Evolutionary conservation across 2,113 vertebrate genomes (phyloP).

Genomic region (Cebus imitator): DNA sequence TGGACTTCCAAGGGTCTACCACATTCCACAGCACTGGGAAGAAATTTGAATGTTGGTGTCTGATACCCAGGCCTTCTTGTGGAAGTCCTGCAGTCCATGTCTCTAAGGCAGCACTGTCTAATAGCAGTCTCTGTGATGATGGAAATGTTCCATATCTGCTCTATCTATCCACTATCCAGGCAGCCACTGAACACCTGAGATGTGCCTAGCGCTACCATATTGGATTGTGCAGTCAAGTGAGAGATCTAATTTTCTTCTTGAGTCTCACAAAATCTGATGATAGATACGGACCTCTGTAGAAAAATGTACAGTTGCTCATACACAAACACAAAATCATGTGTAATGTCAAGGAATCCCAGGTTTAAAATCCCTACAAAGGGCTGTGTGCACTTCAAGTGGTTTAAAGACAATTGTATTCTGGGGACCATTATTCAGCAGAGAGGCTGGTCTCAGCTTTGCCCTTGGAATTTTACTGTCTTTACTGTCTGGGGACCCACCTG

Average conservation of each 20-base stretch:
- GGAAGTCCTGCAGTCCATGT: background rate
- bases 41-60: background rate
- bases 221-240: background rate
- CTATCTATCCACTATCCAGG: background rate
- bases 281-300: background rate
- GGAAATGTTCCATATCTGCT: no score
- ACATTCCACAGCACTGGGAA: background rate
- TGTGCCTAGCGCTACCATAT: background rate
- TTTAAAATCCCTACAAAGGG: background rate
- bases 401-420: background rate
- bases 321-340: background rate
- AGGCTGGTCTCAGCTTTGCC: background rate
- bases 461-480: background rate
- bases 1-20: background rate
- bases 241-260: background rate
- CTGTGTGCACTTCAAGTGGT: background rate
- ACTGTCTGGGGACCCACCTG: background rate
- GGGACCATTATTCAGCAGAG: background rate
- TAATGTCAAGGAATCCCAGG: background rate
- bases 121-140: background rate
- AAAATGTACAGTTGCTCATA: background rate
- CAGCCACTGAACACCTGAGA: background rate
- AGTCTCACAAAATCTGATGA: background rate
- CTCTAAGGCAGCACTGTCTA: background rate
- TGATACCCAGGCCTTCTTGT: background rate